Conservation (phyloP, 2,113 vertebrate species). For the Taurulus bubalis region DNA sequence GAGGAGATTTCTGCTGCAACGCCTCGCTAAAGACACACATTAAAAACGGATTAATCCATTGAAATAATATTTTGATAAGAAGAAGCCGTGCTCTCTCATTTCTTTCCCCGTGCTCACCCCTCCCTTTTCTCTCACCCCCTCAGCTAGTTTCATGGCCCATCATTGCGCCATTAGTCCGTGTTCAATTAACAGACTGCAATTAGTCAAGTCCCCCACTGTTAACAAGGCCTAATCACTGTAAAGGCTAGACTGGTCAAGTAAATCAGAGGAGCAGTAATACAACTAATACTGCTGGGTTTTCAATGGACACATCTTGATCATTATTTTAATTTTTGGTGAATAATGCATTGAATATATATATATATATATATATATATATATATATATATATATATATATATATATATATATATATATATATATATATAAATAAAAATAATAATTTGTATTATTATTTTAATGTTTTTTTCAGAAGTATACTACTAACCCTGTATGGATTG, state of each 20-base stretch:
- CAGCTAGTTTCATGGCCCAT: slow-evolving; percentile 67
- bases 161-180: slow-evolving; percentile 58
- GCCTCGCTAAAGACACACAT: slow-evolving; percentile 83
- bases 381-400: not conserved
- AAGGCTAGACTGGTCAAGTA: slow-evolving; percentile 58
- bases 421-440: too few relatives aligned
- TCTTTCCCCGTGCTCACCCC: slow-evolving; percentile 47
- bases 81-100: slow-evolving; percentile 60
- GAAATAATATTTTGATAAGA: slow-evolving; percentile 88
- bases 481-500: not conserved
- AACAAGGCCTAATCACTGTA: slow-evolving; percentile 68
- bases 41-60: slow-evolving; percentile 86
- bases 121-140: slow-evolving; percentile 38
- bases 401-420: not conserved
- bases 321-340: not conserved
- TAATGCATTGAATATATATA: not conserved
- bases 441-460: too few relatives aligned
- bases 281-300: not conserved
- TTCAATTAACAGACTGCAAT: slow-evolving; percentile 78
- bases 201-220: slow-evolving; percentile 63
- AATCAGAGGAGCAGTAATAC: slow-evolving; percentile 27
- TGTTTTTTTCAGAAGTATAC: not conserved
- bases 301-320: not conserved
- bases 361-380: not conserved
- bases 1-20: slow-evolving; percentile 67